Evolutionary conservation across 2,113 vertebrate species (phyloP), one percentile per base, ranked within the genome.

Genomic region (Mormoops blainvillei): DNA sequence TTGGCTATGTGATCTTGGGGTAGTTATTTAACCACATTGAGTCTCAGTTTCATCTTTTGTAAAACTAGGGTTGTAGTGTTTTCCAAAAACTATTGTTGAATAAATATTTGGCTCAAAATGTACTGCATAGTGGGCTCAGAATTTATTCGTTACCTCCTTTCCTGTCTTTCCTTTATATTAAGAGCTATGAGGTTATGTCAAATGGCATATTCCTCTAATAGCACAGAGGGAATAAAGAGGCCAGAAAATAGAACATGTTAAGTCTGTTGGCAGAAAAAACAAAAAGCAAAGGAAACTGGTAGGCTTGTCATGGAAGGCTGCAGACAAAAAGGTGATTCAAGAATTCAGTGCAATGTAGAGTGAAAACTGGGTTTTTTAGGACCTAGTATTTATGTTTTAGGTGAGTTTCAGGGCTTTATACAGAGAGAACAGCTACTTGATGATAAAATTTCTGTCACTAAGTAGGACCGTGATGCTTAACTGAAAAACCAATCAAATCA

Each of bases 1-100:
- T 48, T 87, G 36, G 61, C 52, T 90, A 56, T 71, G 10, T 65
- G 10, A 48, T 82, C 33, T 63, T 67, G 50, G n/a, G 52, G 54
- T 90, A 87, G n/a, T 94, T 83, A 67, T 73, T 94, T 95, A 82
- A 86, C n/a, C 48, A 50, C 26, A 56, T 28, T 48, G 68, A 95
- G 52, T 87, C 33, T 76, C 16, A 82, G 56, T 81, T 76, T 93
- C n/a, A 43, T 91, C n/a, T 68, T 84, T 33, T 95, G 43, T 77
- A 67, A 89, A 96, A 73, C 4, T 50, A 50, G 19, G 28, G 7
- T 83, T 90, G 26, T 56, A 67, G 45, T 90, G 11, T 87, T 96
- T 77, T 56, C 80, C 41, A 77, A 38, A 87, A n/a, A 19, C 88
- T 83, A 45, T 41, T 52, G 28, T 63, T 90, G 20, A 77, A 63